Evolutionary conservation across 2,888 invertebrate species (phyloP), one percentile per base, ranked within the genome.

Genomic region (Dasypolia templi): DNA sequence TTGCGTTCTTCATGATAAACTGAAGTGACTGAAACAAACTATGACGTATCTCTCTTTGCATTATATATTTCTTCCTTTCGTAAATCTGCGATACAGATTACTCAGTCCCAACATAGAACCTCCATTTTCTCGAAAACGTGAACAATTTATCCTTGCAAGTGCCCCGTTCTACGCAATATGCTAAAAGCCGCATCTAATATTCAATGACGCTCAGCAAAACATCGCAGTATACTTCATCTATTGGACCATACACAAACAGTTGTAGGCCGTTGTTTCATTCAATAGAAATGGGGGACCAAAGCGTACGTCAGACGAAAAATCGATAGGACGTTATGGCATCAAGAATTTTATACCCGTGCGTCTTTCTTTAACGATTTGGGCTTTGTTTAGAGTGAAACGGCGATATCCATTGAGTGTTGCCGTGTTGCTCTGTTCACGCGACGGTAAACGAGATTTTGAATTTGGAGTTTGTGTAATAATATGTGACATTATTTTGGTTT

Each of bases 341-440:
- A 85, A 88, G 82, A 83, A 84, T 76, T 81, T 85, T 79, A 83
- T 85, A 75, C 72, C 72, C 76, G 71, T 81, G 77, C 76, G 78
- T 79, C 74, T 81, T 81, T 79, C 83, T 79, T 81, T 86, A 81
- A 80, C 81, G 85, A 85, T 86, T 82, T 73, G 72, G 76, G 77
- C 81, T 83, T 87, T 89, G 89, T 89, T 89, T 88, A 87, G 89
- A 89, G 80, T 68, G 88, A 86, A 89, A 89, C 63, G 63, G 86
- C 71, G 70, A 79, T 85, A 88, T 35, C 78, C 80, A 83, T 84
- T 82, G 76, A 83, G 68, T 69, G 42, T 63, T 26, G 66, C 61
- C 66, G 55, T 68, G 55, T 73, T 79, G 64, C 67, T 72, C 58
- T 68, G 22, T 74, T 74, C 67, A 59, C 70, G 62, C 70, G 62